These are phyloP conservation scores for Sebastes flavidus DNA, from an alignment of 2,797 vertebrate species.

Conservation along the genomic window DNA sequence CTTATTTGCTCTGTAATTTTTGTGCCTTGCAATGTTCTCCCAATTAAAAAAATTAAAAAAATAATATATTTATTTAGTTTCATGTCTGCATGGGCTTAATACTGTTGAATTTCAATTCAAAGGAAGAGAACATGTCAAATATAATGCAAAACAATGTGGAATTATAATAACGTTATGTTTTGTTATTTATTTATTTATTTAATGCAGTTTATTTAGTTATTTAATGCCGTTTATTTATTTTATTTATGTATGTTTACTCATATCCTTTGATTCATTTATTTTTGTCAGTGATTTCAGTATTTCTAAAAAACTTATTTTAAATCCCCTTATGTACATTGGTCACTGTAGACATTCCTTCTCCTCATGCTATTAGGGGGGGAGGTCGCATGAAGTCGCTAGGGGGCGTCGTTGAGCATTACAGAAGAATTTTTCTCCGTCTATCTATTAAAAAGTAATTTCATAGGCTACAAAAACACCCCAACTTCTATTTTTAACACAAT, in stretches of 20 bases:
- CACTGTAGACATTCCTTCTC: background rate
- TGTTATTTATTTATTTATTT: background rate
- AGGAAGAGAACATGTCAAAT: background rate
- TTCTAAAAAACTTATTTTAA: no score
- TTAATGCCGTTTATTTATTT: no score
- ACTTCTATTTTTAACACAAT: background rate
- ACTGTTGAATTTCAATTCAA: background rate
- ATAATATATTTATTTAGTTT: background rate
- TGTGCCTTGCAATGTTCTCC: no score
- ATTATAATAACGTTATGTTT: background rate
- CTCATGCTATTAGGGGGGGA: no score
- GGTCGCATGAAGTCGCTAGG: background rate
- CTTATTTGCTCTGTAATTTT: no score
- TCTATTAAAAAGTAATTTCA: background rate
- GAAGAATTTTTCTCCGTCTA: background rate
- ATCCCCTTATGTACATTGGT: no score
- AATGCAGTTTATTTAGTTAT: no score
- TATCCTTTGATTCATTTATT: no score
- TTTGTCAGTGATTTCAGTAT: no score
- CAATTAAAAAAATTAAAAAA: no score
- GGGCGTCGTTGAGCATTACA: background rate
- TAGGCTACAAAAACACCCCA: background rate
- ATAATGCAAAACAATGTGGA: background rate
- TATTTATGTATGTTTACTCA: no score
- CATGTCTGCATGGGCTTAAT: background rate